Conservation (phyloP, 2,797 vertebrate genomes). For the Cetoscarus ocellatus region DNA sequence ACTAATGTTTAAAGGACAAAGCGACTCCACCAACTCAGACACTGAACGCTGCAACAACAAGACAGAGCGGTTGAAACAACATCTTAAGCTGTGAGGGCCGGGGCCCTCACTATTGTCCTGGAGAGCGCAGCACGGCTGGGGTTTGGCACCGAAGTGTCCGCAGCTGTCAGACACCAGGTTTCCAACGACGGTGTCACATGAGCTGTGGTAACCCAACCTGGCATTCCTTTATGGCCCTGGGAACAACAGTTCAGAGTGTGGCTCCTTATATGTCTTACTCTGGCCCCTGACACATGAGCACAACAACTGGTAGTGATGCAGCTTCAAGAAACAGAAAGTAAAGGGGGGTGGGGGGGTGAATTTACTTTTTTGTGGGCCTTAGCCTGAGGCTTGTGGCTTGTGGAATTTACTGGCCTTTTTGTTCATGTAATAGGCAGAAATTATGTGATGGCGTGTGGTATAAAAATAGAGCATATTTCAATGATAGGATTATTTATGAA, state of each 20-base stretch:
- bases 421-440: too few relatives aligned
- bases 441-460: too few relatives aligned
- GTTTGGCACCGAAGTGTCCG: slow-evolving; percentile 82
- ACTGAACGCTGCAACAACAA: slow-evolving; percentile 61
- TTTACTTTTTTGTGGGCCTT: too few relatives aligned
- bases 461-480: too few relatives aligned
- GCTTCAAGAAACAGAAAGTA: slow-evolving; percentile 1
- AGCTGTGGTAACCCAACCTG: slow-evolving; percentile 79
- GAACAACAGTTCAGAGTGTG: slow-evolving; percentile 56
- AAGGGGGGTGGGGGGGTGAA: too few relatives aligned
- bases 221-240: slow-evolving; percentile 64
- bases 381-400: too few relatives aligned
- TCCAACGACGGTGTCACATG: slow-evolving; percentile 68
- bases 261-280: slow-evolving; percentile 24
- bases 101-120: slow-evolving; percentile 59
- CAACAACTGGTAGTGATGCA: neutral
- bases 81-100: slow-evolving; percentile 46
- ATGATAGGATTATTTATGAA: too few relatives aligned
- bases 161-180: slow-evolving; percentile 81
- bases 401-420: too few relatives aligned
- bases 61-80: slow-evolving; percentile 73
- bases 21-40: slow-evolving; percentile 48
- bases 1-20: slow-evolving; percentile 31
- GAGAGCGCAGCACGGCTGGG: slow-evolving; percentile 73
- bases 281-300: slow-evolving; percentile 12